A percentile compares a stretch with the other conserved stretches of the same genome.
These are phyloP conservation scores for Pomatorhinus ruficollis DNA, from an alignment of 2,113 vertebrate species.

Conservation along the genomic window DNA sequence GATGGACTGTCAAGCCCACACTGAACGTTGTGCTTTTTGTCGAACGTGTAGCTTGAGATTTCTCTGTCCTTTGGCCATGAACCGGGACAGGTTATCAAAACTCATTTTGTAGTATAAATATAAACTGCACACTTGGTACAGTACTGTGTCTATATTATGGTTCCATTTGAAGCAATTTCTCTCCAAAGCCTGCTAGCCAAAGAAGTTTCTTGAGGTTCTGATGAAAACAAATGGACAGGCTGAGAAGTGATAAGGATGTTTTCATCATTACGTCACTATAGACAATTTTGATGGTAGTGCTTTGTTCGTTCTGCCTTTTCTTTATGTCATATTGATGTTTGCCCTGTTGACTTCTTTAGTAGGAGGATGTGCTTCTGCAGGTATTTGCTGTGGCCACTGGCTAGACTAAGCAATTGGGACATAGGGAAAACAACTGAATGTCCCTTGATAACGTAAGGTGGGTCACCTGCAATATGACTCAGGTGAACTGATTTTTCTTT, in stretches of 20 bases:
- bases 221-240: slow-evolving; percentile 70
- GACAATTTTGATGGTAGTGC: not conserved
- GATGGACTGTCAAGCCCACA: slow-evolving; percentile 24
- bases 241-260: slow-evolving; percentile 8
- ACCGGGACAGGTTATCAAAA: slow-evolving; percentile 70
- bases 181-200: slow-evolving; percentile 97
- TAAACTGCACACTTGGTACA: slow-evolving; percentile 69
- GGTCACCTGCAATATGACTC: not conserved
- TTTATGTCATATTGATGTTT: not conserved
- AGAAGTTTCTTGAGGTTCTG: slow-evolving; percentile 85
- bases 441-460: not conserved
- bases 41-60: slow-evolving; percentile 56
- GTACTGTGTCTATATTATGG: slow-evolving; percentile 62
- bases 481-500: not conserved
- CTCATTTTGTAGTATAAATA: slow-evolving; percentile 73
- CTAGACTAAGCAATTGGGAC: not conserved
- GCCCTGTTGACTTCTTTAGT: not conserved
- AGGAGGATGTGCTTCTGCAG: not conserved
- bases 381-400: not conserved
- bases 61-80: slow-evolving; percentile 66
- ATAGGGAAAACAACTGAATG: not conserved
- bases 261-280: not conserved
- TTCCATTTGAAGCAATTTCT: slow-evolving; percentile 85
- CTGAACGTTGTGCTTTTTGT: slow-evolving; percentile 37
- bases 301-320: slow-evolving; percentile 17